These are phyloP conservation scores for Strigamia transsilvanica DNA, from an alignment of 2,888 invertebrate genomes.

Conservation along the genomic window DNA sequence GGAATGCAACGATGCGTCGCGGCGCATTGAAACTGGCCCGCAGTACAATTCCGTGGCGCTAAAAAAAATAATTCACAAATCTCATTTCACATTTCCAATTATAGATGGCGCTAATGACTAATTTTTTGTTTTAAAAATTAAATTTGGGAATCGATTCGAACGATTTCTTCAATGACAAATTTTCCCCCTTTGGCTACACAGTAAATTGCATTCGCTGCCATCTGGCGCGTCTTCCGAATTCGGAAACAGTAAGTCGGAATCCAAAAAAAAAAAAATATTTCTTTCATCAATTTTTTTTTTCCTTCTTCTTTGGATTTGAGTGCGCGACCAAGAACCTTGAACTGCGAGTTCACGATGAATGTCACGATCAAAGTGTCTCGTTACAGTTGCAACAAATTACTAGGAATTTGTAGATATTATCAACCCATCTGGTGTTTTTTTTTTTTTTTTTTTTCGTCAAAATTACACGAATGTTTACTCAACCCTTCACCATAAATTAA, in stretches of 20 bases:
- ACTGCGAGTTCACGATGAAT: conserved; percentile 8
- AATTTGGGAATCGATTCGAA: not conserved
- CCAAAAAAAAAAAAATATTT: not conserved
- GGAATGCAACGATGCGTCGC: conserved; percentile 77
- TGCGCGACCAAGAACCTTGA: conserved; percentile 4
- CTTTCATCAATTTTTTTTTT: conserved; percentile 18
- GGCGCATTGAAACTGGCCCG: conserved; percentile 75
- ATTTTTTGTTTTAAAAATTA: not conserved
- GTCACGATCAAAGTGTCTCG: conserved; percentile 7
- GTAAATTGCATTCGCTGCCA: not conserved
- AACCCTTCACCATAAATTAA: not conserved
- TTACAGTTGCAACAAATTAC: not conserved
- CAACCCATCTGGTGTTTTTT: too few species aligned
- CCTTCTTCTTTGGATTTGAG: not conserved
- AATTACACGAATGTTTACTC: not conserved
- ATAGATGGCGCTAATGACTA: conserved; percentile 27
- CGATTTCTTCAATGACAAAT: not conserved
- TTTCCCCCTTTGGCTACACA: conserved; percentile 6
- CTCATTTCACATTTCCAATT: not conserved
- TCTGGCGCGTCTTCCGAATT: conserved; percentile 16
- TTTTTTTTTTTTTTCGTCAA: too few species aligned
- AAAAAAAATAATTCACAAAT: conserved; percentile 59
- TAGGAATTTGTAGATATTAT: not conserved
- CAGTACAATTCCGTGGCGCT: conserved; percentile 70
- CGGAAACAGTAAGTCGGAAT: not conserved